Conservation (phyloP, 2,888 invertebrate genomes). For the Amphimallon solstitiale region DNA sequence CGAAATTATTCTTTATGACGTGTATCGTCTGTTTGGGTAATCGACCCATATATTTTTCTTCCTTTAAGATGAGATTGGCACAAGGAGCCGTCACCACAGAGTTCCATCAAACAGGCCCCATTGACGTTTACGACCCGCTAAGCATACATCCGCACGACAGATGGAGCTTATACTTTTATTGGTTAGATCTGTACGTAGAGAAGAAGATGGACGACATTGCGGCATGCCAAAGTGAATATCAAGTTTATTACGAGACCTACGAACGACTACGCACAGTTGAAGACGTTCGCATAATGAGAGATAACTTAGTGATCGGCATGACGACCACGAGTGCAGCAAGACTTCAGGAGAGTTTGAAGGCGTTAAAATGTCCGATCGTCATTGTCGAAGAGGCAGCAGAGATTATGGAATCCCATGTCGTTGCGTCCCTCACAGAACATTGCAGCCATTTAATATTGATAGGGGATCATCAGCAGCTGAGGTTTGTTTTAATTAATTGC, state of each 20-base stretch:
- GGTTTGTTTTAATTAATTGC: slow-evolving; percentile 34
- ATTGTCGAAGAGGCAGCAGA: slow-evolving; percentile 92
- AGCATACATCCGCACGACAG: slow-evolving; percentile 49
- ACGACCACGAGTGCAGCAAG: slow-evolving; percentile 83
- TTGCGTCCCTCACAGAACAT: slow-evolving; percentile 76
- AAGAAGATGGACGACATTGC: slow-evolving; percentile 44
- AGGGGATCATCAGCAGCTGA: slow-evolving; percentile 85
- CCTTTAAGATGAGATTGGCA: slow-evolving; percentile 34
- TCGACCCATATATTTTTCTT: not conserved
- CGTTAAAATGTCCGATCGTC: slow-evolving; percentile 73
- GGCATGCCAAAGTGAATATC: slow-evolving; percentile 47
- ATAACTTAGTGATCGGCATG: slow-evolving; percentile 73
- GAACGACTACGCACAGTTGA: slow-evolving; percentile 62
- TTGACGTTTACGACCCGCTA: slow-evolving; percentile 47
- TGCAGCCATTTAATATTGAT: slow-evolving; percentile 87
- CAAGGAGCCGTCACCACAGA: slow-evolving; percentile 29
- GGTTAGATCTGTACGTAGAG: slow-evolving; percentile 49
- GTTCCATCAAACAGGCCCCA: not conserved
- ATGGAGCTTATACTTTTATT: slow-evolving; percentile 57
- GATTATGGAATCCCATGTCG: slow-evolving; percentile 84
- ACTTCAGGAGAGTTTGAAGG: slow-evolving; percentile 70
- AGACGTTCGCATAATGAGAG: slow-evolving; percentile 67
- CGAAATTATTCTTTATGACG: too few relatives aligned
- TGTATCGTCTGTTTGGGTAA: too few relatives aligned
- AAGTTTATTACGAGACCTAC: slow-evolving; percentile 42